Conservation (phyloP, 1,140 invertebrate species). For the Brachionus koreanus region DNA sequence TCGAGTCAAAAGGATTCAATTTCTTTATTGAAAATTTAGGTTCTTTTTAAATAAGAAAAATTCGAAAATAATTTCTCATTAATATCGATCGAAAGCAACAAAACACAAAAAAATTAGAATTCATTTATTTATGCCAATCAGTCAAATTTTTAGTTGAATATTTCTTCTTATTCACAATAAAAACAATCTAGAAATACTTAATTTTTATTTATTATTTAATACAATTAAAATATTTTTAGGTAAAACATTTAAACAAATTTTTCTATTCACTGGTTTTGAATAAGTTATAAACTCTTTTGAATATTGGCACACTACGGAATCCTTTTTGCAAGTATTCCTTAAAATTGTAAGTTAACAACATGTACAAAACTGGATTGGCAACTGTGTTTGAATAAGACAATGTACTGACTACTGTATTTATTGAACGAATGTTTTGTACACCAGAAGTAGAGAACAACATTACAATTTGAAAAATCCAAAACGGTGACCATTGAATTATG, state of each 20-base stretch:
- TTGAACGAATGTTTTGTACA: conserved; percentile 3
- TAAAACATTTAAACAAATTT: neutral
- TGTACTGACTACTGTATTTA: conserved; percentile 25
- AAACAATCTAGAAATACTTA: too few relatives aligned
- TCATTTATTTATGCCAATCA: too few relatives aligned
- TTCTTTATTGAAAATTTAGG: too few relatives aligned
- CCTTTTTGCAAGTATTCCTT: neutral
- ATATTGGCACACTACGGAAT: neutral
- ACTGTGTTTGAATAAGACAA: conserved; percentile 36
- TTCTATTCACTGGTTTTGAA: neutral
- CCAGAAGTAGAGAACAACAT: conserved; percentile 29
- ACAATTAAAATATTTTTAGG: too few relatives aligned
- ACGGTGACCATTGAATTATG: conserved; percentile 27
- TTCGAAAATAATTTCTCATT: too few relatives aligned
- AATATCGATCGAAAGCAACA: too few relatives aligned
- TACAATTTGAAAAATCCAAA: conserved; percentile 42
- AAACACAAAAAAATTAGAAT: too few relatives aligned
- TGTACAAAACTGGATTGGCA: conserved; percentile 37
- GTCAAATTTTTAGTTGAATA: too few relatives aligned
- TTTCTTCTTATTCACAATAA: too few relatives aligned
- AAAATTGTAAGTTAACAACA: conserved; percentile 40
- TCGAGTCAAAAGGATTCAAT: too few relatives aligned
- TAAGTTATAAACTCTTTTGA: neutral
- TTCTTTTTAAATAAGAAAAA: too few relatives aligned
- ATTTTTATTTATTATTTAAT: too few relatives aligned